These are phyloP conservation scores for Siderastrea radians DNA, from an alignment of 92 coral and sea anemone species.

Conservation along the genomic window DNA sequence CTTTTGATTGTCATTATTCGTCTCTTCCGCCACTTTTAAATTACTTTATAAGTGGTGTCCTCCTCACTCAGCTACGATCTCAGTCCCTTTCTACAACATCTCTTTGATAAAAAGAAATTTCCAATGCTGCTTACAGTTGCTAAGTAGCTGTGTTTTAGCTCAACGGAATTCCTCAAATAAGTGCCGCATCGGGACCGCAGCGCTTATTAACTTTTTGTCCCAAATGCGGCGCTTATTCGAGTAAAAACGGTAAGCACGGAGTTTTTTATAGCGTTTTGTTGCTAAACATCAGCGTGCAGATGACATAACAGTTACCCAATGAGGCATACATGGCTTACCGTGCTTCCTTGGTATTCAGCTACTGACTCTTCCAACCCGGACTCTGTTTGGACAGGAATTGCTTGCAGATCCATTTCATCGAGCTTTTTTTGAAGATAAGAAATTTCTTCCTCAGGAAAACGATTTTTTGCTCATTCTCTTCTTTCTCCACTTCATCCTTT, in stretches of 20 bases:
- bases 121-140: too few species aligned
- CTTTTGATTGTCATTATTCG: too few species aligned
- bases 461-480: constrained; percentile 17
- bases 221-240: too few species aligned
- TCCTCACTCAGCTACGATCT: background rate
- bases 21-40: too few species aligned
- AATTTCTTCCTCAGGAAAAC: background rate
- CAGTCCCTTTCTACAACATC: too few species aligned
- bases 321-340: background rate
- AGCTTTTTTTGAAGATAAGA: background rate
- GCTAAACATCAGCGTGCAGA: background rate
- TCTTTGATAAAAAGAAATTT: too few species aligned
- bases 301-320: background rate
- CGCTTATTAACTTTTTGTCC: too few species aligned
- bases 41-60: too few species aligned
- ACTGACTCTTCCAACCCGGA: background rate
- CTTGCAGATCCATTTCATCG: background rate
- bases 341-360: background rate
- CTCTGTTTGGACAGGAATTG: background rate
- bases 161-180: too few species aligned
- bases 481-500: background rate
- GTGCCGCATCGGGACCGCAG: too few species aligned
- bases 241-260: background rate
- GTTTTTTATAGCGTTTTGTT: background rate
- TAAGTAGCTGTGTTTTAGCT: too few species aligned